Conservation (phyloP, 2,888 invertebrate genomes). For the Abrostola tripartita region DNA sequence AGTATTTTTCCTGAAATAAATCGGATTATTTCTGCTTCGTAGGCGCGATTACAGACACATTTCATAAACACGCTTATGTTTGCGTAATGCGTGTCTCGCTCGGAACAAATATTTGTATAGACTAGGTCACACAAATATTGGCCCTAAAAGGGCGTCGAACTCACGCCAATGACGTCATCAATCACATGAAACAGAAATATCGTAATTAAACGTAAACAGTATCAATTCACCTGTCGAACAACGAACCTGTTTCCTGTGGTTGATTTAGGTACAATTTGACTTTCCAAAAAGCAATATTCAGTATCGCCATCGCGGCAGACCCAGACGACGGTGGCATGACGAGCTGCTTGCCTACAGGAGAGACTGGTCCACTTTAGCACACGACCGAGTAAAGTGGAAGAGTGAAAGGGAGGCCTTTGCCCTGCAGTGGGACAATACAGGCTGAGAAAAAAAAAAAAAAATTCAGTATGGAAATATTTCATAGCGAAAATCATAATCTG, state of each 20-base stretch:
- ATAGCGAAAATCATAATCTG: neutral
- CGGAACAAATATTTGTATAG: neutral
- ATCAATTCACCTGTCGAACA: conserved; percentile 6
- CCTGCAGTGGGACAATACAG: no score
- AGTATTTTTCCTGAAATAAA: conserved; percentile 2
- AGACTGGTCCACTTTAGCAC: no score
- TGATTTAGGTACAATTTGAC: conserved; percentile 17
- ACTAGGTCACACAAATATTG: neutral
- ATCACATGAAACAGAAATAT: neutral
- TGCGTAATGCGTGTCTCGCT: neutral
- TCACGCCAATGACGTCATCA: neutral
- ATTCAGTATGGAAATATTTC: neutral
- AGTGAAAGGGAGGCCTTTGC: no score
- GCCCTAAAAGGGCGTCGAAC: neutral
- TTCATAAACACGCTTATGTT: neutral
- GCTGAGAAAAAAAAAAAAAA: no score
- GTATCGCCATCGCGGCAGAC: no score
- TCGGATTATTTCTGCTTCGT: neutral
- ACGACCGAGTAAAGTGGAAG: no score
- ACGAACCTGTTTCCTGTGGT: conserved; percentile 9
- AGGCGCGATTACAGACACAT: neutral
- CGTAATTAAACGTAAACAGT: conserved; percentile 5
- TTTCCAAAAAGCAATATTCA: neutral
- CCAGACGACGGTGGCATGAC: no score
- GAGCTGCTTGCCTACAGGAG: no score